Base-by-base conservation (phyloP, 2,113 vertebrate species). In the Muntiacus reevesi region DNA sequence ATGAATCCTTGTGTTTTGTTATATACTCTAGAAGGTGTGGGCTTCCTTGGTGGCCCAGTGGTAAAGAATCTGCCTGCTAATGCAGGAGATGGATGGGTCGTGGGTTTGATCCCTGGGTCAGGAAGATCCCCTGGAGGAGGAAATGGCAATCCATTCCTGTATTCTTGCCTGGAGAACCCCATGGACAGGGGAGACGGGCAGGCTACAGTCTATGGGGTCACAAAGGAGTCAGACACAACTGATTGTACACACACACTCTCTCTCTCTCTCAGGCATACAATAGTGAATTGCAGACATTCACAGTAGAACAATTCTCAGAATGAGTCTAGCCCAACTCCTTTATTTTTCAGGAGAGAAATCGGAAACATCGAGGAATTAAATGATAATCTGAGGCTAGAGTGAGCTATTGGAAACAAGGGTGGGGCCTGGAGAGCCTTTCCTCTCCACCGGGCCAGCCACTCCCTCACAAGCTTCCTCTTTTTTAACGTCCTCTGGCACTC, bases 381-480 rank as follows among this genome's bases (percentile, higher is more conserved):
- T 43, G 87, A 33, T 57, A 74, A 64, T 19, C 15, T 78, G 85
- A 97, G 93, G 47, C 94, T 54, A 36, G n/a, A 57, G 33, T 45
- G 86, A 93, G 67, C 64, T 91, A 54, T 0, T 95, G 85, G 92
- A 84, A 97, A 90, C 43, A 85, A 87, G 45, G 90, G 85, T 62
- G 82, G 90, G 23, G 64, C 19, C 52, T 59, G 10, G 79, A 33
- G n/a, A 87, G 33, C 0, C 23, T 27, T 74, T 84, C 40, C 19
- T 14, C 19, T 30, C 45, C 36, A 7, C 16, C 11, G 33, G 60
- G 25, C 47, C 52, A 82, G 54, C 84, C 54, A 40, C 83, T 33
- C 19, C 7, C 33, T 89, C 21, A 52, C 62, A 43, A 60, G 11
- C 76, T 95, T 97, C 97, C 93, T 97, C 36, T 92, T 86, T 96